A percentile compares a stretch with the other conserved stretches of the same genome.
These are phyloP conservation scores for Stomatorhinus walkeri DNA, from an alignment of 2,797 vertebrate genomes.

Conservation along the genomic window DNA sequence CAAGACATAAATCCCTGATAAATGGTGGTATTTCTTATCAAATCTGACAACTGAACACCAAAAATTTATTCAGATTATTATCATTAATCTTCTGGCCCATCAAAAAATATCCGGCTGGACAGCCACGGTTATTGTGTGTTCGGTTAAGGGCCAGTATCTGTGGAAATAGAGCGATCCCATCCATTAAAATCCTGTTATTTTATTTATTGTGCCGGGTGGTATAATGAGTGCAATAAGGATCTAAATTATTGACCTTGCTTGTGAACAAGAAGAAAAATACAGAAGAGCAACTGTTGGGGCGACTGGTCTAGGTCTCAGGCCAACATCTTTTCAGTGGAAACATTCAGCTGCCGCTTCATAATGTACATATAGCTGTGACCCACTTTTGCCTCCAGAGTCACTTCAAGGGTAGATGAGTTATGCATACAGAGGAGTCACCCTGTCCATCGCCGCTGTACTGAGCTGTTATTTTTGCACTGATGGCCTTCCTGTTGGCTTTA, in stretches of 20 bases:
- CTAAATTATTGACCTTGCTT: conserved; percentile 6
- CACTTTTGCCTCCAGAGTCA: not conserved
- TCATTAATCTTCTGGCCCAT: not conserved
- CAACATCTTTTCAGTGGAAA: not conserved
- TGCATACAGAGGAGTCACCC: not conserved
- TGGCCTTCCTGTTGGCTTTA: not conserved
- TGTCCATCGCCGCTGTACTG: not conserved
- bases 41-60: not conserved
- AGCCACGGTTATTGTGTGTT: not conserved
- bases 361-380: not conserved
- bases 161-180: not conserved
- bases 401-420: not conserved
- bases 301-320: not conserved
- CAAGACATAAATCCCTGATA: not conserved
- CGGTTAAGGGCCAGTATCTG: not conserved
- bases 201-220: not conserved
- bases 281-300: not conserved
- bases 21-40: not conserved
- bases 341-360: not conserved
- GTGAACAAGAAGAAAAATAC: not conserved
- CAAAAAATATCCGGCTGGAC: not conserved
- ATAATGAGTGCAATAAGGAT: not conserved
- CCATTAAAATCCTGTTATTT: not conserved
- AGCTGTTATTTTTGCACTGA: not conserved
- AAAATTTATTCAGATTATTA: not conserved